Evolutionary conservation across 2,797 vertebrate genomes (phyloP).

Genomic region (Coregonus suidteri): DNA sequence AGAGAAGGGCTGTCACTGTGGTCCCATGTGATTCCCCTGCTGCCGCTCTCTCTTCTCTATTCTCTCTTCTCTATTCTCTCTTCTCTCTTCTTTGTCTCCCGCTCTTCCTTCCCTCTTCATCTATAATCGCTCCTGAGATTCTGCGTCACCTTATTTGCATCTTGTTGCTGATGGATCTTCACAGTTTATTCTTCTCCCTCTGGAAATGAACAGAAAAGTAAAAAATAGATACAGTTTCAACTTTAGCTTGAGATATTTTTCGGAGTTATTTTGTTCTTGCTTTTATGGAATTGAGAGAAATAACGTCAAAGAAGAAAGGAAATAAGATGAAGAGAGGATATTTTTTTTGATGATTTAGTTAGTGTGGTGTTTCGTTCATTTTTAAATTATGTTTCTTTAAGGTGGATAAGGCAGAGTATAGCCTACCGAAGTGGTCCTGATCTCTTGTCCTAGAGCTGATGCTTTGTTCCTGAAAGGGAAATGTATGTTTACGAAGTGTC

Average conservation of each 20-base stretch:
- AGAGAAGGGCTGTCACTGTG: slow-evolving; percentile 59
- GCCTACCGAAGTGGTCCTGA: slow-evolving; percentile 35
- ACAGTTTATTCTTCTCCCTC: slow-evolving; percentile 31
- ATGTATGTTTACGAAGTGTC: slow-evolving; percentile 47
- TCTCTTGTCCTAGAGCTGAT: slow-evolving; percentile 46
- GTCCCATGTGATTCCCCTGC: slow-evolving; percentile 56
- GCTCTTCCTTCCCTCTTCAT: slow-evolving; percentile 69
- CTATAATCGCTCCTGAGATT: slow-evolving; percentile 63
- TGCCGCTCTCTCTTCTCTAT: slow-evolving; percentile 12
- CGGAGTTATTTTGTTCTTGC: slow-evolving; percentile 12
- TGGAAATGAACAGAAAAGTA: slow-evolving; percentile 35
- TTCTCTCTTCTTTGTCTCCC: slow-evolving; percentile 55
- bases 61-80: slow-evolving; percentile 11
- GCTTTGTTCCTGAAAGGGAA: slow-evolving; percentile 45
- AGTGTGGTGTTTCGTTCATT: slow-evolving; percentile 22
- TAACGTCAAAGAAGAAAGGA: slow-evolving; percentile 23
- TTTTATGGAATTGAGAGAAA: slow-evolving; percentile 30
- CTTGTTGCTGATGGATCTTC: slow-evolving; percentile 57
- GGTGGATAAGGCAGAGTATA: slow-evolving; percentile 32
- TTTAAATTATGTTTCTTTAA: slow-evolving; percentile 31
- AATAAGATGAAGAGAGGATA: slow-evolving; percentile 26
- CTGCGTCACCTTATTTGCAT: slow-evolving; percentile 68
- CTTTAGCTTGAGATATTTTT: slow-evolving; percentile 25
- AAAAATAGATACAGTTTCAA: slow-evolving; percentile 21
- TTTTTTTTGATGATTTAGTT: slow-evolving; percentile 32